Percentiles rank a stretch among this genome's conserved stretches.
Conservation (phyloP, 2,888 invertebrate genomes). For the Tenthredo notha region DNA sequence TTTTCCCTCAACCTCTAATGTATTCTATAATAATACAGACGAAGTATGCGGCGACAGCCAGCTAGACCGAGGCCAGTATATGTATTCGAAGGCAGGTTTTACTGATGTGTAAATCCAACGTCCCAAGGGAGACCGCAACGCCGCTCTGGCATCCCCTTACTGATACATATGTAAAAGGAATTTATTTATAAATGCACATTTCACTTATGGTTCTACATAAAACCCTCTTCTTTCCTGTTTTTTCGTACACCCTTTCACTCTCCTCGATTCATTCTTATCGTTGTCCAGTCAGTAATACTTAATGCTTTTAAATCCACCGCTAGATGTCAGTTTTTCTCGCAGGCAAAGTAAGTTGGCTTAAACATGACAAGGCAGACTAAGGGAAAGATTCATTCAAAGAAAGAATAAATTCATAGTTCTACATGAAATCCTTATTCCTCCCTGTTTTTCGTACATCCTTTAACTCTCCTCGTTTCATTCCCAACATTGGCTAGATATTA, state of each 20-base stretch:
- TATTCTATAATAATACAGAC: slow-evolving; percentile 9
- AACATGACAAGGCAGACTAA: neutral
- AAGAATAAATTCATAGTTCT: slow-evolving; percentile 60
- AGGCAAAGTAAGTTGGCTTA: neutral
- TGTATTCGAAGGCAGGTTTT: slow-evolving; percentile 54
- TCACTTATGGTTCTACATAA: slow-evolving; percentile 65
- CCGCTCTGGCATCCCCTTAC: slow-evolving; percentile 28
- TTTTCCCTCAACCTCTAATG: slow-evolving; percentile 1
- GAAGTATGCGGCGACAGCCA: slow-evolving; percentile 18
- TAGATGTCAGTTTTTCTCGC: neutral
- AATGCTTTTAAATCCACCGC: neutral
- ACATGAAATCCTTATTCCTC: slow-evolving; percentile 59
- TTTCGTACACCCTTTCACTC: slow-evolving; percentile 55
- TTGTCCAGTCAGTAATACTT: neutral
- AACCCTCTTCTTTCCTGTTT: slow-evolving; percentile 58
- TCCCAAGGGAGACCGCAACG: slow-evolving; percentile 43
- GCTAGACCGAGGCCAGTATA: slow-evolving; percentile 3
- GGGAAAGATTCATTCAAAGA: too few species aligned
- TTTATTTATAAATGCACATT: slow-evolving; percentile 63
- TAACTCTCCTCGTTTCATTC: neutral
- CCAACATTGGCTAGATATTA: neutral
- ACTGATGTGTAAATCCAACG: slow-evolving; percentile 55
- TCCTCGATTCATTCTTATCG: neutral
- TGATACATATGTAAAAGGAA: slow-evolving; percentile 66
- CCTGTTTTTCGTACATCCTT: slow-evolving; percentile 57